Conservation (phyloP, 2,797 vertebrate species). For the Hybognathus amarus region DNA sequence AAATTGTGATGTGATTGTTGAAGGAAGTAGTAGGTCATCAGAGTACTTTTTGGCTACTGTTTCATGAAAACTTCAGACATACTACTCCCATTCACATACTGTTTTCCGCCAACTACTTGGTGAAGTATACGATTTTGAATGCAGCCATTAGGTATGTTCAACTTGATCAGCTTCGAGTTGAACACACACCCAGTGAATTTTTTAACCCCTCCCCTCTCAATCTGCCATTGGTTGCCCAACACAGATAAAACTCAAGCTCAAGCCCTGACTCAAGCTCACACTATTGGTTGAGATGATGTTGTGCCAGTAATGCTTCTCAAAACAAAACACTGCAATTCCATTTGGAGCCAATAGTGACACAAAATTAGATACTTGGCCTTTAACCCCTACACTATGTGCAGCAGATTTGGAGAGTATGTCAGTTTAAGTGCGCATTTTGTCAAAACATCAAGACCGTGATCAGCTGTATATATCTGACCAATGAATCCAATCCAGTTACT, state of each 20-base stretch:
- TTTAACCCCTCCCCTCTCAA: neutral
- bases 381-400: constrained; percentile 4
- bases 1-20: neutral
- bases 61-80: neutral
- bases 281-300: neutral
- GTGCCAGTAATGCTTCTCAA: neutral
- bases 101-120: neutral
- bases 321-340: neutral
- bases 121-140: neutral
- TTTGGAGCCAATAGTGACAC: too few species aligned
- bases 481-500: neutral
- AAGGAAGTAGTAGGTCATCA: neutral
- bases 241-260: neutral
- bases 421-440: neutral
- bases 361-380: neutral
- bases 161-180: neutral
- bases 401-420: neutral
- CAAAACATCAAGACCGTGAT: neutral
- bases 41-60: neutral
- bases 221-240: neutral
- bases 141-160: neutral
- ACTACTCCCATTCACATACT: neutral
- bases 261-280: neutral
- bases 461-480: constrained; percentile 5
- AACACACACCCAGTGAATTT: neutral